These are phyloP conservation scores for Sinocyclocheilus grahami DNA, from an alignment of 2,113 vertebrate species.

Conservation along the genomic window DNA sequence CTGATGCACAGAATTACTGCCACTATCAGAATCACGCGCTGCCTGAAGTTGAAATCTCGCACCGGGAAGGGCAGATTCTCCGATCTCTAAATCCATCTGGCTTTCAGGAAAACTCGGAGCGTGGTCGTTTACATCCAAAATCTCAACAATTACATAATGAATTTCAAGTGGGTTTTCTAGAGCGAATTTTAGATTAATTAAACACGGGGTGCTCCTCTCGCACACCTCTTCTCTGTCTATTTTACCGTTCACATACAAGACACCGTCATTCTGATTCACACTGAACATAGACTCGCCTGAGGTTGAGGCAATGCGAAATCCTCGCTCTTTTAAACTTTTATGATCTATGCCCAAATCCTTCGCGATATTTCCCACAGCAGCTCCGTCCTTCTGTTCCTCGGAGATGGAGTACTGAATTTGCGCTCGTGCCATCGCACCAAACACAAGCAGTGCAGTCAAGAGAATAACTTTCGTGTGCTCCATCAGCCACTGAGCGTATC, in stretches of 20 bases:
- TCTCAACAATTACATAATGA: conserved; percentile 65
- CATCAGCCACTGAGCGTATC: neutral
- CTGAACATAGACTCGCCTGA: conserved; percentile 54
- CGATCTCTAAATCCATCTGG: conserved; percentile 58
- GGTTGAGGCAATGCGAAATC: conserved; percentile 59
- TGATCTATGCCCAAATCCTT: conserved; percentile 70
- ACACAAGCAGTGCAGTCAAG: conserved; percentile 4
- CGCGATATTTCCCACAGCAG: conserved; percentile 65
- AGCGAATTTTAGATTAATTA: conserved; percentile 67
- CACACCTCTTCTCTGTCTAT: conserved; percentile 72
- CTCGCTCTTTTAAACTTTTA: conserved; percentile 57
- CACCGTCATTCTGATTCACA: conserved; percentile 65
- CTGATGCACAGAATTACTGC: conserved; percentile 58
- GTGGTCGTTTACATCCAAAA: conserved; percentile 70
- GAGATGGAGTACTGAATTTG: conserved; percentile 52
- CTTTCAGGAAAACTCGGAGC: conserved; percentile 57
- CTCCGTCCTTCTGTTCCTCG: conserved; percentile 60
- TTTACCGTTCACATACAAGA: conserved; percentile 58
- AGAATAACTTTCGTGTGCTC: neutral
- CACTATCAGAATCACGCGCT: conserved; percentile 58
- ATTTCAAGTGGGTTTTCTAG: conserved; percentile 72
- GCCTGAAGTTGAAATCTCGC: conserved; percentile 59
- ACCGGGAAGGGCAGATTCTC: conserved; percentile 58
- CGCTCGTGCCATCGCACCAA: conserved; percentile 44
- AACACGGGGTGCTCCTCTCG: conserved; percentile 57